Base-by-base conservation (phyloP, 2,113 vertebrate species). In the Pomatorhinus ruficollis region DNA sequence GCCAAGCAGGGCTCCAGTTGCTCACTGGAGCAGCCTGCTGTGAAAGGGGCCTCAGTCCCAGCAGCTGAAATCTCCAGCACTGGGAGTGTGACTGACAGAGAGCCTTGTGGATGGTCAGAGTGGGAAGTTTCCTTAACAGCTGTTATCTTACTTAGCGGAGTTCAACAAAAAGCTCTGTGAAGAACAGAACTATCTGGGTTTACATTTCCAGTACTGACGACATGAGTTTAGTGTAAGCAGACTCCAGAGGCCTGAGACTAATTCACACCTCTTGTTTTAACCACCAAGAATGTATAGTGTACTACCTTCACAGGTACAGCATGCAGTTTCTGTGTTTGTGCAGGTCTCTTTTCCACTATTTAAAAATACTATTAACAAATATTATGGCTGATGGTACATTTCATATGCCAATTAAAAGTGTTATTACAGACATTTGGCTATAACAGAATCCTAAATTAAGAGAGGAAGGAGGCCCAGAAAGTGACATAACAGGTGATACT, bases 21-120 rank as follows among this genome's bases (percentile, higher is more conserved):
- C 35, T n/a, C 35, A 23, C 23, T 0, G 0, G 53, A 40, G 44
- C 7, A 40, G 53, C 9, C 23, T 0, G 1, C 20, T n/a, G 23
- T 12, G 65, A 40, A n/a, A 59, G 18, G 4, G 19, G 19, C 18
- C 35, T 49, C 4, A 2, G 42, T 18, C 8, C 11, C 53, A 59
- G 65, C 79, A 59, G 53, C 23, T 49, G 28, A 9, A 49, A 47
- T n/a, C 23, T n/a, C 42, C 64, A 49, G 42, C 35, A 40, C 30
- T 28, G 9, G 28, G 23, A 50, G 5, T 10, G 44, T 30, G 65
- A n/a, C 53, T n/a, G 37, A 12, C 37, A 35, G 37, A 59, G 35
- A 20, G 15, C 16, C 31, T 30, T 7, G 14, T 15, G 37, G 60
- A 35, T 30, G 20, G 25, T 10, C 44, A 60, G 24, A 52, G 25